A percentile compares a stretch with the other conserved stretches of the same genome.
phyloP scores from a whole-genome alignment of 2,113 vertebrate genomes.

The Bambusicola thoracicus region DNA sequence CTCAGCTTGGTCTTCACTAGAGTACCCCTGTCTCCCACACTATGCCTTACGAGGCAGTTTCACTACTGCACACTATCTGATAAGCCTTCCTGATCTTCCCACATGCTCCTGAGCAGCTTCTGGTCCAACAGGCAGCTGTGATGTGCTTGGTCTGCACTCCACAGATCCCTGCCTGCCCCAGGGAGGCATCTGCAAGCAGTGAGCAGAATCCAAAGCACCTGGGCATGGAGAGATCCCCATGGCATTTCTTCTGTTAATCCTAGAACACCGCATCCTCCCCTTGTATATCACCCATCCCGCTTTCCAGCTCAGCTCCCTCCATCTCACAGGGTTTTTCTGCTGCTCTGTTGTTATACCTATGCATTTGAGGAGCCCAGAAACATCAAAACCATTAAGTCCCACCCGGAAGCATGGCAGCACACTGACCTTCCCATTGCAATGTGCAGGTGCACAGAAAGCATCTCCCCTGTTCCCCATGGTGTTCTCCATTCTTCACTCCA shows the following conservation, averaged over 20 bases:
- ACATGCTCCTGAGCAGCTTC: background rate
- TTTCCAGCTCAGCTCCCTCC: background rate
- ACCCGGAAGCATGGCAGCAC: fast-evolving
- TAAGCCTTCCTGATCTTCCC: conserved; percentile 62
- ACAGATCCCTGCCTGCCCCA: background rate
- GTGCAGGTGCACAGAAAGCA: background rate
- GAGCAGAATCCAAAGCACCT: background rate
- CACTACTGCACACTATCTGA: conserved; percentile 40
- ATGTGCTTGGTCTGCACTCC: background rate
- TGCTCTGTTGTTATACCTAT: background rate
- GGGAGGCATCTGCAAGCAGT: background rate
- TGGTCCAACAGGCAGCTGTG: background rate
- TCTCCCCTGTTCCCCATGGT: fast-evolving
- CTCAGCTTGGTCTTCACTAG: conserved; percentile 2
- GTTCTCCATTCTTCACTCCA: background rate
- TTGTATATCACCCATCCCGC: fast-evolving
- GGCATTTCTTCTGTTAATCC: background rate
- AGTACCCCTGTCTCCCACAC: conserved; percentile 56
- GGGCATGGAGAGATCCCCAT: background rate
- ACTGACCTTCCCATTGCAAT: fast-evolving
- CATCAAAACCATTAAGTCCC: background rate
- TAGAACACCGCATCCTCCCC: background rate
- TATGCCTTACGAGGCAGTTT: conserved; percentile 49
- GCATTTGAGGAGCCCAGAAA: background rate
- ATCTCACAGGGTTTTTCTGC: background rate